Conservation (phyloP, 2,888 invertebrate species). For the Aromia moschata region DNA sequence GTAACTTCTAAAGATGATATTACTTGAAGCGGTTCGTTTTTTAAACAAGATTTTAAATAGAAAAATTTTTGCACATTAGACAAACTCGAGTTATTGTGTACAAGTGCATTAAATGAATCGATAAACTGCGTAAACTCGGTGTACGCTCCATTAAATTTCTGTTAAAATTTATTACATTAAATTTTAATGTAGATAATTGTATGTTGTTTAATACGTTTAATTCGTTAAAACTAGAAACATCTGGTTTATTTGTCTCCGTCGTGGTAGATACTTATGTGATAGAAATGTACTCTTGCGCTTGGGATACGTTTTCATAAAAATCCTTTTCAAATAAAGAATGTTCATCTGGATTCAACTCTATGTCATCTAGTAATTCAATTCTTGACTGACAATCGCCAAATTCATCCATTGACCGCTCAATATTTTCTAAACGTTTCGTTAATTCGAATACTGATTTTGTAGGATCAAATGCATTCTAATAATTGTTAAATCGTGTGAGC, state of each 20-base stretch:
- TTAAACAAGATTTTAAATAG: too few species aligned
- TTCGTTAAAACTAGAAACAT: background rate
- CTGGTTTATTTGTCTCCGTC: background rate
- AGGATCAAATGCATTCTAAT: background rate
- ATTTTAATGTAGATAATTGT: background rate
- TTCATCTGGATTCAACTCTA: background rate
- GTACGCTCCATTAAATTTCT: background rate
- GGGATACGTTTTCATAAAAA: background rate
- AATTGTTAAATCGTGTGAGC: conserved; percentile 5
- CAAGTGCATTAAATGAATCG: too few species aligned
- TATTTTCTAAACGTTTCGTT: conserved; percentile 1
- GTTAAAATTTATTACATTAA: too few species aligned
- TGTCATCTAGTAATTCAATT: background rate
- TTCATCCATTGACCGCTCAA: background rate
- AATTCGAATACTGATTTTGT: conserved; percentile 4
- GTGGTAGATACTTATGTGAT: background rate
- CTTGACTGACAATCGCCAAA: conserved; percentile 2
- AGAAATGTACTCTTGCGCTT: conserved; percentile 2
- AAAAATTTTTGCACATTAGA: too few species aligned
- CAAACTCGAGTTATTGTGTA: too few species aligned
- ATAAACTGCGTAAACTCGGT: background rate
- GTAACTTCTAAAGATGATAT: background rate
- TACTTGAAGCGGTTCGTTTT: background rate
- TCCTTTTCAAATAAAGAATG: conserved; percentile 9
- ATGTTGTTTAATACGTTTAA: background rate